These are phyloP conservation scores for Epinephelus malabaricus DNA, from an alignment of 2,797 vertebrate species.

Conservation along the genomic window DNA sequence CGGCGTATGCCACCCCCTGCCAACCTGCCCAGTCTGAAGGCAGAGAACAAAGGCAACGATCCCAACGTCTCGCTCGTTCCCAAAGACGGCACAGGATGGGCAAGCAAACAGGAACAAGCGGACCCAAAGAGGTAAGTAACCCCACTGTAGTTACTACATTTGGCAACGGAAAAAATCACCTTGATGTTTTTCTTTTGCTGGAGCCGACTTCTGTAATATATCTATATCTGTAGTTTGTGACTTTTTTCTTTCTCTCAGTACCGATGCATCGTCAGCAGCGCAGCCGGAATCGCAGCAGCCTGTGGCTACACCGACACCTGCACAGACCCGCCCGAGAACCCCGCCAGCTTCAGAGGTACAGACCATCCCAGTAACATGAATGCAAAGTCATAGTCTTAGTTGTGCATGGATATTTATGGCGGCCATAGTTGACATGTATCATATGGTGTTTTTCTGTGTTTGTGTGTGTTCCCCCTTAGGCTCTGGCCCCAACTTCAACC, in stretches of 20 bases:
- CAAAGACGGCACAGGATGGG: conserved; percentile 99
- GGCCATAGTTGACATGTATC: not conserved
- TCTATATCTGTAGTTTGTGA: conserved; percentile 1
- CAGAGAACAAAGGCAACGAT: conserved; percentile 99
- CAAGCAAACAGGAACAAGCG: conserved; percentile 96
- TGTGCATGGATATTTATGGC: not conserved
- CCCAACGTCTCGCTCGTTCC: conserved; percentile 97
- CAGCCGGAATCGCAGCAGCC: conserved; percentile 96
- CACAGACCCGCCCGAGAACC: conserved; percentile 92
- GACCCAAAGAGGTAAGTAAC: conserved; percentile 93
- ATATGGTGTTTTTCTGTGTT: conserved; percentile 19
- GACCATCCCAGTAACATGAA: not conserved
- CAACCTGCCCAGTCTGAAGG: conserved; percentile 98
- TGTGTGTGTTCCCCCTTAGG: conserved; percentile 69
- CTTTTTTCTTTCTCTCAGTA: conserved; percentile 82
- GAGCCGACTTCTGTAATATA: no score
- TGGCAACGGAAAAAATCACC: not conserved
- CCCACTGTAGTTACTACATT: not conserved
- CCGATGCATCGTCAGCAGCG: conserved; percentile 95
- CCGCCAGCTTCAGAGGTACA: conserved; percentile 92
- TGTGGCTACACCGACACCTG: conserved; percentile 95
- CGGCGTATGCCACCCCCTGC: conserved; percentile 98
- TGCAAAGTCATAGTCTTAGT: not conserved
- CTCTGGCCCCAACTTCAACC: conserved; percentile 89
- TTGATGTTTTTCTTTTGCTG: not conserved